These are phyloP conservation scores for Argynnis bischoffii DNA, from an alignment of 2,888 invertebrate species.

Conservation along the genomic window DNA sequence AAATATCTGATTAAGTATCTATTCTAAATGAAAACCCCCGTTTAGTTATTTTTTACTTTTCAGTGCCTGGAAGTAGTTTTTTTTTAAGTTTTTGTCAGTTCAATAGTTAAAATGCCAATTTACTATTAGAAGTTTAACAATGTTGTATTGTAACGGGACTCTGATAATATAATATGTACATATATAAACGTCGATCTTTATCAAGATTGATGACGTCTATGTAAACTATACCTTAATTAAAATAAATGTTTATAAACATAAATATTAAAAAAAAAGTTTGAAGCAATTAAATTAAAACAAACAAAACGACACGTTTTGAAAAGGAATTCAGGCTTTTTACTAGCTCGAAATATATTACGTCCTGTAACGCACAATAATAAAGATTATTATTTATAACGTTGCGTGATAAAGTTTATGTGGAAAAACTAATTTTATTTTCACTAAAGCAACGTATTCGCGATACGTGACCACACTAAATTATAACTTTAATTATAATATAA, in stretches of 20 bases:
- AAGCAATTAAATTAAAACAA: conserved; percentile 15
- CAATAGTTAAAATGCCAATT: no score
- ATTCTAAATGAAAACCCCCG: no score
- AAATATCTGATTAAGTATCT: no score
- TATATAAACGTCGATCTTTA: conserved; percentile 1
- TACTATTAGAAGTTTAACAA: no score
- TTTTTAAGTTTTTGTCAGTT: no score
- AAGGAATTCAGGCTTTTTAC: conserved; percentile 17
- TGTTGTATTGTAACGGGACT: no score
- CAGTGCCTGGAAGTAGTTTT: no score
- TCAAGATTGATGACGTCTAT: not conserved
- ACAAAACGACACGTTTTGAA: conserved; percentile 1
- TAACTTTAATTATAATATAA: conserved; percentile 64
- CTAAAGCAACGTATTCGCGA: conserved; percentile 73
- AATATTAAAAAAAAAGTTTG: not conserved
- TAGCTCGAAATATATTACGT: conserved; percentile 35
- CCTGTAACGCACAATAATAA: conserved; percentile 56
- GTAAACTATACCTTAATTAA: conserved; percentile 5
- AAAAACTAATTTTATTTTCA: conserved; percentile 62
- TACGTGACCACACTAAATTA: conserved; percentile 69
- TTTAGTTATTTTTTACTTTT: no score
- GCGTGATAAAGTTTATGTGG: conserved; percentile 63
- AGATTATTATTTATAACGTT: conserved; percentile 65
- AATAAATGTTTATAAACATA: not conserved
- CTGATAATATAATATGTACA: not conserved